A percentile compares a stretch with the other conserved stretches of the same genome.
Conservation (phyloP, 2,888 invertebrate genomes). For the Tenthredo distinguenda region DNA sequence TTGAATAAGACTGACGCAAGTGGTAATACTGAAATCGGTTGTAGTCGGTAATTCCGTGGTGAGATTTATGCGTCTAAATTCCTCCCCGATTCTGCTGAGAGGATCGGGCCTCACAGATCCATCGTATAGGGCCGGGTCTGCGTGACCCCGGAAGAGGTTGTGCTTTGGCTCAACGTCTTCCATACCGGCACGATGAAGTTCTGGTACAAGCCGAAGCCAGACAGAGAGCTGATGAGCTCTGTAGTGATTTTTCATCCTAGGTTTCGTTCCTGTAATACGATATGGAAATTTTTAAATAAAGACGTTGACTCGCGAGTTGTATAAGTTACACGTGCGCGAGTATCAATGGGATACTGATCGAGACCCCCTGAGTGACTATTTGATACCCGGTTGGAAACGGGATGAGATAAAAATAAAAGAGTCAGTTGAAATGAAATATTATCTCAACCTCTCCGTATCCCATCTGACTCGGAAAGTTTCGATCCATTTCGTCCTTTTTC, state of each 20-base stretch:
- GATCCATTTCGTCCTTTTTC: neutral
- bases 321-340: neutral
- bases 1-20: slow-evolving; percentile 84
- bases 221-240: slow-evolving; percentile 96
- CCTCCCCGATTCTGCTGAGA: slow-evolving; percentile 84
- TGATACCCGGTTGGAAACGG: neutral
- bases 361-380: neutral
- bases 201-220: slow-evolving; percentile 96
- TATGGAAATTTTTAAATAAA: neutral
- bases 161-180: slow-evolving; percentile 92
- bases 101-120: slow-evolving; percentile 93
- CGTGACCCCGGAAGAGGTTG: slow-evolving; percentile 94
- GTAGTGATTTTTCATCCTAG: slow-evolving; percentile 95
- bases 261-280: slow-evolving; percentile 88
- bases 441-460: neutral
- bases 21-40: slow-evolving; percentile 85
- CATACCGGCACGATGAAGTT: slow-evolving; percentile 93
- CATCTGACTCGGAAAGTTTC: slow-evolving; percentile 20
- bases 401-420: slow-evolving; percentile 23
- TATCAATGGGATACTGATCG: slow-evolving; percentile 15
- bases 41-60: slow-evolving; percentile 85
- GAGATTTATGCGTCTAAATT: slow-evolving; percentile 81
- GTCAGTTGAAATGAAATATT: slow-evolving; percentile 2
- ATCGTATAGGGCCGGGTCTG: slow-evolving; percentile 93
- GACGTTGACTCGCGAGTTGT: neutral